phyloP scores from a whole-genome alignment of 2,113 vertebrate species.

The Oryzias celebensis region DNA sequence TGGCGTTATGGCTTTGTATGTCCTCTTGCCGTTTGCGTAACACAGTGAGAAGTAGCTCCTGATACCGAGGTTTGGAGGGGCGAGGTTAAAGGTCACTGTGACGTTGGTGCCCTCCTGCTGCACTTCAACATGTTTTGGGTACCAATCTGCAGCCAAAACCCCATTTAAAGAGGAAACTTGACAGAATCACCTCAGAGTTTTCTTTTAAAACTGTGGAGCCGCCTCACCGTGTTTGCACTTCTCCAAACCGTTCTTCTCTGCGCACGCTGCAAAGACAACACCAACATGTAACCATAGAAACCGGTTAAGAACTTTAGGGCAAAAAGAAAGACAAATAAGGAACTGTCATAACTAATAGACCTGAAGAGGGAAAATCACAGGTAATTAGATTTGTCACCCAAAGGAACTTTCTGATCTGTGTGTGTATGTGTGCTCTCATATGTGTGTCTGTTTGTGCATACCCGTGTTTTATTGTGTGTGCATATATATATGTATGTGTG shows the following conservation, averaged over 20 bases:
- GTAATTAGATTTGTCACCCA: too few species aligned
- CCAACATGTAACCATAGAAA: too few species aligned
- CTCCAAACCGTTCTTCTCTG: slow-evolving; percentile 75
- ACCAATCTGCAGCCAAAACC: slow-evolving; percentile 72
- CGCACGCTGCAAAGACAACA: slow-evolving; percentile 65
- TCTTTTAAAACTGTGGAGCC: too few species aligned
- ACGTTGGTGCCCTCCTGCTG: slow-evolving; percentile 61
- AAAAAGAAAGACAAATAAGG: too few species aligned
- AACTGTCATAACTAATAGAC: neutral
- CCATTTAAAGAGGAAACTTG: neutral
- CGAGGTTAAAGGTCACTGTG: slow-evolving; percentile 78
- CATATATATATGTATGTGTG: too few species aligned
- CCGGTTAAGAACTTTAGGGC: too few species aligned
- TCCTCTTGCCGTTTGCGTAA: slow-evolving; percentile 54
- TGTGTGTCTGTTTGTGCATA: too few species aligned
- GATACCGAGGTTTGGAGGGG: slow-evolving; percentile 71
- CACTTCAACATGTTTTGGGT: slow-evolving; percentile 67
- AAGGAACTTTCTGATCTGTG: too few species aligned
- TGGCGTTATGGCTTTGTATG: slow-evolving; percentile 61
- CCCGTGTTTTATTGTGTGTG: too few species aligned
- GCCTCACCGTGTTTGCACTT: slow-evolving; percentile 71
- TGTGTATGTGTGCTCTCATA: too few species aligned
- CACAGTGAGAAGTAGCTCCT: slow-evolving; percentile 74
- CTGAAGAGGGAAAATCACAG: neutral
- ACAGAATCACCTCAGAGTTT: too few species aligned